Conservation (phyloP, 53 echinoderm and acorn worm species). For the Glandiceps talaboti region DNA sequence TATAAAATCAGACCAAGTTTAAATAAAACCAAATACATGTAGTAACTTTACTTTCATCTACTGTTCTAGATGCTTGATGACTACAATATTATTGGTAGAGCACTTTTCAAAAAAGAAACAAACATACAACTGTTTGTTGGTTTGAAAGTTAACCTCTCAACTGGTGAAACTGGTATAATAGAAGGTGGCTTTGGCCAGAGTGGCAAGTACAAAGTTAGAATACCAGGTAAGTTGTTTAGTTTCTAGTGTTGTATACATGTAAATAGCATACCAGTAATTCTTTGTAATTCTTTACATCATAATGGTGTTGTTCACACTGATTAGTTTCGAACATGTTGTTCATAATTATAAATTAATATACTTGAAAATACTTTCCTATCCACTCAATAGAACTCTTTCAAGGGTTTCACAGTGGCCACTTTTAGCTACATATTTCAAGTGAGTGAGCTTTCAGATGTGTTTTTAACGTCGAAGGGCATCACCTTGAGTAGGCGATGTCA, state of each 20-base stretch:
- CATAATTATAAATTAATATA: no score
- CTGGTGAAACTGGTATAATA: conserved; percentile 78
- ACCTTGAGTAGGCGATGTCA: no score
- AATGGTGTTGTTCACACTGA: not conserved
- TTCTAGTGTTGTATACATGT: not conserved
- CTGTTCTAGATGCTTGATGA: conserved; percentile 92
- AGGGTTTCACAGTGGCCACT: no score
- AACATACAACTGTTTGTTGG: conserved; percentile 78
- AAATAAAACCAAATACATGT: no score
- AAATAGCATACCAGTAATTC: not conserved
- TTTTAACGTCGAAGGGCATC: no score
- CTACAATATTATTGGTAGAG: conserved; percentile 64
- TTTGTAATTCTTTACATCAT: not conserved
- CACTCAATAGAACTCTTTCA: no score
- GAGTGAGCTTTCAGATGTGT: no score
- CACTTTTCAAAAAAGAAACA: conserved; percentile 94
- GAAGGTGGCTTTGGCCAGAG: conserved; percentile 98
- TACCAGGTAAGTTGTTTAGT: conserved; percentile 38
- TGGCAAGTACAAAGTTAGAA: conserved; percentile 89
- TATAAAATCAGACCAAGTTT: no score
- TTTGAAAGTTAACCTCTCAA: conserved; percentile 76
- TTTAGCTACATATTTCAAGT: no score
- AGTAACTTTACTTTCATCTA: no score
- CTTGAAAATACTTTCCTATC: no score
- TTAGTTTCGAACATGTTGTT: not conserved